Conservation (phyloP, 2,113 vertebrate species). For the Notarius quadriscutis region DNA sequence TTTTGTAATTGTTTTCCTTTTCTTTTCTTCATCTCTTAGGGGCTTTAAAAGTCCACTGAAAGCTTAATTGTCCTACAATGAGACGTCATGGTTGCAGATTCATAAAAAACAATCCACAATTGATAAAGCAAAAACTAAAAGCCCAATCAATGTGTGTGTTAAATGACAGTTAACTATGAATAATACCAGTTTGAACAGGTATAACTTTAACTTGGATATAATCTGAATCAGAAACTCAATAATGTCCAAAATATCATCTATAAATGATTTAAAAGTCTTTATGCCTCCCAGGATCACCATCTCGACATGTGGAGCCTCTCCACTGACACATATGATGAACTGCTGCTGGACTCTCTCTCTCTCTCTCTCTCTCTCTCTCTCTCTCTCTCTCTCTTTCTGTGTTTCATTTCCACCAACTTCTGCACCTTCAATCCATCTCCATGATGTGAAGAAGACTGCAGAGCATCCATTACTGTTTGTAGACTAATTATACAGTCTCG, state of each 20-base stretch:
- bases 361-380: background rate
- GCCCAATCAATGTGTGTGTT: background rate
- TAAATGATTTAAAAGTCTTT: background rate
- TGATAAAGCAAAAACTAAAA: background rate
- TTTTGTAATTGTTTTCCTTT: background rate
- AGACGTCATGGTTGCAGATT: too few relatives aligned
- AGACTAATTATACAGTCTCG: constrained; percentile 26
- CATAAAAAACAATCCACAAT: background rate
- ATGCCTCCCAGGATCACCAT: background rate
- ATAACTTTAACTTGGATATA: background rate
- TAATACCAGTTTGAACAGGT: background rate
- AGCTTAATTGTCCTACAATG: background rate
- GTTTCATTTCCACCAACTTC: constrained; percentile 8
- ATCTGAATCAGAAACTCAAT: background rate
- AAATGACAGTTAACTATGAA: background rate
- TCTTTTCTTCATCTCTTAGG: background rate
- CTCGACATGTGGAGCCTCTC: constrained; percentile 30
- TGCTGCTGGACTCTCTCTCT: background rate
- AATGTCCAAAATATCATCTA: background rate
- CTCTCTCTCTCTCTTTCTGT: background rate
- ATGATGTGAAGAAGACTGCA: constrained; percentile 27
- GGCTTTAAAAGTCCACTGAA: background rate
- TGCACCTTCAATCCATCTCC: constrained; percentile 17
- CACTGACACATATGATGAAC: constrained; percentile 18
- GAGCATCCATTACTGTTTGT: constrained; percentile 44